Evolutionary conservation across 1,140 invertebrate species (phyloP).

Genomic region (Dendroctonus valens): DNA sequence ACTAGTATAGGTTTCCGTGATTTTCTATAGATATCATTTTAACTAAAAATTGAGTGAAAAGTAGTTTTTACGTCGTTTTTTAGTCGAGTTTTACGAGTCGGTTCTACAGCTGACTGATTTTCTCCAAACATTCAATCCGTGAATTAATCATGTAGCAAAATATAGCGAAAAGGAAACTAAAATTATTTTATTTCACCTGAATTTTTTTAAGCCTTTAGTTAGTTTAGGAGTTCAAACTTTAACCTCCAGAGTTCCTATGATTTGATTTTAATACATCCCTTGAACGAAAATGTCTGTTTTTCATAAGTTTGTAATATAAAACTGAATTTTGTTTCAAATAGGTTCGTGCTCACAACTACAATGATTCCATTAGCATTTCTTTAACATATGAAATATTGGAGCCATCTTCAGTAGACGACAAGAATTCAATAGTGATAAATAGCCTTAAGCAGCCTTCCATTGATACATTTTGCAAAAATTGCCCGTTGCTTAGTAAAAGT

Average conservation of each 20-base stretch:
- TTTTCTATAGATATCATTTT: background rate
- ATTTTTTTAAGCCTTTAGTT: background rate
- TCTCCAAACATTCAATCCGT: too few relatives aligned
- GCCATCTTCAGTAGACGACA: background rate
- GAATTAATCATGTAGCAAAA: background rate
- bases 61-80: too few relatives aligned
- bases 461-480: conserved; percentile 27
- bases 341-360: conserved; percentile 1
- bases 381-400: conserved; percentile 20
- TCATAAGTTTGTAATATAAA: background rate
- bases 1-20: background rate
- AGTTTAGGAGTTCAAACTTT: background rate
- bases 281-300: background rate
- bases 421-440: conserved; percentile 11
- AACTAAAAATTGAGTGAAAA: background rate
- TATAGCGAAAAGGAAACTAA: too few relatives aligned
- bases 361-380: conserved; percentile 19
- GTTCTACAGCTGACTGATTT: too few relatives aligned
- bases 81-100: too few relatives aligned
- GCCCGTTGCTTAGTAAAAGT: conserved; percentile 21
- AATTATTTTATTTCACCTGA: too few relatives aligned
- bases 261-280: background rate
- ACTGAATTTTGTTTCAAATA: background rate
- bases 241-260: background rate
- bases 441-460: background rate